These are phyloP conservation scores for Parauchenoglanis punctatus DNA, from an alignment of 2,797 vertebrate species.

Conservation along the genomic window DNA sequence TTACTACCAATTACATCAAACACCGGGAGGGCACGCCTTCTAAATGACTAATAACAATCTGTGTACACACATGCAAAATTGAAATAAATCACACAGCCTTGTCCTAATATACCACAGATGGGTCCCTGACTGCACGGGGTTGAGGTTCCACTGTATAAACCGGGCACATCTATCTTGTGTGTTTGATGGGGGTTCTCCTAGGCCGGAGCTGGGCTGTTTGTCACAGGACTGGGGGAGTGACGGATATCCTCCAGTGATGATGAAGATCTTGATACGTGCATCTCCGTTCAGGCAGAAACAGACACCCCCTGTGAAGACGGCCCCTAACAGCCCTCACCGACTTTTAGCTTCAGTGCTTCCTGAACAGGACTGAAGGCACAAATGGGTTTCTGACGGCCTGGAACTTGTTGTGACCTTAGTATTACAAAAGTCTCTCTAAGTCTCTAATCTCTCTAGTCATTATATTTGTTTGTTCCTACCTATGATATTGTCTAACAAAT, in stretches of 20 bases:
- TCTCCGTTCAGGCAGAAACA: conserved; percentile 55
- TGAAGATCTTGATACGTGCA: conserved; percentile 58
- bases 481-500: neutral
- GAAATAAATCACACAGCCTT: conserved; percentile 56
- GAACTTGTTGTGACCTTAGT: neutral
- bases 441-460: neutral
- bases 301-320: conserved; percentile 25
- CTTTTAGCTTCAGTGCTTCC: neutral
- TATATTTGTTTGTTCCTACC: neutral
- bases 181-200: conserved; percentile 38
- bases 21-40: conserved; percentile 40
- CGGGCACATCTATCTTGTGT: conserved; percentile 56
- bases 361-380: conserved; percentile 34
- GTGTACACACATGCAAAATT: conserved; percentile 54
- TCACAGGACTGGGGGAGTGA: conserved; percentile 43
- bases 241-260: conserved; percentile 53
- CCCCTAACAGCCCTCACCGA: conserved; percentile 13
- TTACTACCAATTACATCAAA: conserved; percentile 53
- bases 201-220: conserved; percentile 19
- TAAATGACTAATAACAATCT: conserved; percentile 54
- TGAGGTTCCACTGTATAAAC: conserved; percentile 33
- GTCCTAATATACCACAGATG: conserved; percentile 54
- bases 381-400: conserved; percentile 44
- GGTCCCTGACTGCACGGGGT: conserved; percentile 38
- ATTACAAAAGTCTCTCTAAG: neutral